phyloP scores from a whole-genome alignment of 2,888 invertebrate genomes.

The Megastigmus dorsalis region DNA sequence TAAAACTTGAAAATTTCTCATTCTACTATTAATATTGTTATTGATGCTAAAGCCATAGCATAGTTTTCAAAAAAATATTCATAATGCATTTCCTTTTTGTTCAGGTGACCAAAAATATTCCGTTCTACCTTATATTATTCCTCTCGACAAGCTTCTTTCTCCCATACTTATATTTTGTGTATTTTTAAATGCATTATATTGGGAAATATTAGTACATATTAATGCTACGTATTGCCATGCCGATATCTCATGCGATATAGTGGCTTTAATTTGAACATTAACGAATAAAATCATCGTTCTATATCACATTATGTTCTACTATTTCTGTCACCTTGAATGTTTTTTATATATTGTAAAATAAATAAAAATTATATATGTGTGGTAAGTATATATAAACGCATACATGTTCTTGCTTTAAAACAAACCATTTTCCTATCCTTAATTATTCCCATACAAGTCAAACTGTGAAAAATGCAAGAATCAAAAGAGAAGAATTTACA shows the following conservation, averaged over 20 bases:
- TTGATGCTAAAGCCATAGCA: no score
- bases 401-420: no score
- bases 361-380: neutral
- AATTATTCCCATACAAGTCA: no score
- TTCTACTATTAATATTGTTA: no score
- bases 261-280: conserved; percentile 29
- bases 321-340: neutral
- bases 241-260: conserved; percentile 19
- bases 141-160: conserved; percentile 23
- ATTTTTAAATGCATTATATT: conserved; percentile 40
- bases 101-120: no score
- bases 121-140: no score
- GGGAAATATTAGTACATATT: conserved; percentile 38
- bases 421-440: no score
- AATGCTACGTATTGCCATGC: conserved; percentile 25
- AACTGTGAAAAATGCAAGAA: no score
- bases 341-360: neutral
- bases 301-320: neutral
- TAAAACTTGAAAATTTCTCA: no score
- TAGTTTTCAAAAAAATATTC: no score
- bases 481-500: no score
- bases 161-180: conserved; percentile 29
- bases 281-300: conserved; percentile 48
- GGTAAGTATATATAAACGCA: conserved; percentile 1
- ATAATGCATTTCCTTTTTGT: no score